Base-by-base conservation (phyloP, 2,888 invertebrate genomes). In the Serripes groenlandicus region DNA sequence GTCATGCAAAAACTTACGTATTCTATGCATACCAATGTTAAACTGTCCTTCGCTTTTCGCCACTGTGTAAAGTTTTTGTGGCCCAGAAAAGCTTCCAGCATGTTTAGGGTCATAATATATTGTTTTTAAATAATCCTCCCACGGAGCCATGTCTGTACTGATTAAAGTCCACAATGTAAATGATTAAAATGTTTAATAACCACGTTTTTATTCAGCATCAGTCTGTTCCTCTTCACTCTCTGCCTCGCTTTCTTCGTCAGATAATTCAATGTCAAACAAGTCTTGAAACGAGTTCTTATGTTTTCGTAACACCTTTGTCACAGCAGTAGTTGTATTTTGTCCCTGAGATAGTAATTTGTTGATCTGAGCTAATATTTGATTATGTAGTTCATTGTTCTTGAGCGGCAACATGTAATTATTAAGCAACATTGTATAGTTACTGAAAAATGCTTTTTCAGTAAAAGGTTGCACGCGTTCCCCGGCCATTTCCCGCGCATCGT, bases 391-490 rank as follows among this genome's bases (percentile, higher is more conserved):
- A 58, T 49, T 73, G 58, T 62, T 73, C 28, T 23, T 54, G 7
- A 54, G 54, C 23, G 54, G 54, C 23, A 54, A 54, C 18, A 54
- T 54, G 54, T 54, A 75, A 34, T 28, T 54, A 49, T 75, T 66
- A 23, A 75, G 64, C 30, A 75, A 66, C 1, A 35, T 66, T 49
- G 42, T 26, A 32, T 75, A 75, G 2, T 75, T 75, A 23, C 30
- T 42, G 54, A 75, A 75, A 74, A 73, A 73, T 21, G 9, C 74
- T 37, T 37, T 62, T 37, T 74, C 62, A 26, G n/a, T n/a, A n/a
- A n/a, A n/a, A n/a, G n/a, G n/a, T n/a, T n/a, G n/a, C n/a, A 54
- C 32, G 54, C 66, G 54, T 21, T 75, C 76, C 49, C 60, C 76
- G 18, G 76, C 49, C 69, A 76, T 60, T 60, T 76, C 70, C 23